A percentile compares a stretch with the other conserved stretches of the same genome.
phyloP scores from a whole-genome alignment of 2,797 vertebrate genomes.

The Sebastes diploproa region DNA sequence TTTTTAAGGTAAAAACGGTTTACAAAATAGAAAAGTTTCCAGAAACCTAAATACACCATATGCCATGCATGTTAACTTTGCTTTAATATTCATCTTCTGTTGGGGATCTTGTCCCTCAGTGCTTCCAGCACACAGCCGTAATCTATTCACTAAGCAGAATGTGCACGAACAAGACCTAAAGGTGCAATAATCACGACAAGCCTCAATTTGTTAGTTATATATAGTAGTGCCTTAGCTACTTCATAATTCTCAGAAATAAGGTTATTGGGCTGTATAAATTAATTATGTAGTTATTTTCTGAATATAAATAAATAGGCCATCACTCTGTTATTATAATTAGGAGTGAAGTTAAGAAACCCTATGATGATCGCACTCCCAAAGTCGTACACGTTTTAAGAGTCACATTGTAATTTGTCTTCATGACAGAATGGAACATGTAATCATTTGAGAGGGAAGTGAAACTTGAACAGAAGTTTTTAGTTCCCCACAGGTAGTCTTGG shows the following conservation, averaged over 20 bases:
- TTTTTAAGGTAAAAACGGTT: slow-evolving; percentile 36
- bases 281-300: slow-evolving; percentile 16
- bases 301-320: slow-evolving; percentile 24
- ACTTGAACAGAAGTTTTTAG: not conserved
- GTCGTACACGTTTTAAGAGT: slow-evolving; percentile 19
- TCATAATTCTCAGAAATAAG: slow-evolving; percentile 36
- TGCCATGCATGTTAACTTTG: slow-evolving; percentile 63
- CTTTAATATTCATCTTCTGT: slow-evolving; percentile 42
- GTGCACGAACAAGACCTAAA: slow-evolving; percentile 45
- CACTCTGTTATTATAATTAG: slow-evolving; percentile 18
- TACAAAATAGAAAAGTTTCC: slow-evolving; percentile 49
- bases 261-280: slow-evolving; percentile 32
- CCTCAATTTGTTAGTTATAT: slow-evolving; percentile 50
- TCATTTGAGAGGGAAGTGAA: slow-evolving; percentile 24
- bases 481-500: not conserved
- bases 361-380: slow-evolving; percentile 8
- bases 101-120: slow-evolving; percentile 37
- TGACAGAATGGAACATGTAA: slow-evolving; percentile 13
- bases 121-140: slow-evolving; percentile 38
- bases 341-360: slow-evolving; percentile 19
- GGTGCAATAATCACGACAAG: slow-evolving; percentile 50
- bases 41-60: slow-evolving; percentile 46
- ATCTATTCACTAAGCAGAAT: slow-evolving; percentile 47
- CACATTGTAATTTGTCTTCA: slow-evolving; percentile 13
- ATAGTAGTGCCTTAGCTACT: slow-evolving; percentile 42